Conservation (phyloP, 2,113 vertebrate genomes). For the Dromas ardeola region DNA sequence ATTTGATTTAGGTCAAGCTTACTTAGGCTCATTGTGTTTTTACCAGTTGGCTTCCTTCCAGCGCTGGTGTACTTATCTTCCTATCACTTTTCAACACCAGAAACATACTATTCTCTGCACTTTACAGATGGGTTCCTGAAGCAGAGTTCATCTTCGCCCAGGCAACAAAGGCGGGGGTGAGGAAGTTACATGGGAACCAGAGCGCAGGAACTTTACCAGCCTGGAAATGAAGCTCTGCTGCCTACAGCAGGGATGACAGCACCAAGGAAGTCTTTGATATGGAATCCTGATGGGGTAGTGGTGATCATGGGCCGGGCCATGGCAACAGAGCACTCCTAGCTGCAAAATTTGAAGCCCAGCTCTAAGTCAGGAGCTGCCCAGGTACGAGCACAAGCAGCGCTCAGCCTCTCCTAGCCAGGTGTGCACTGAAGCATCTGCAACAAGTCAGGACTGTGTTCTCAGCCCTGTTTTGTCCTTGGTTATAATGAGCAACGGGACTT, state of each 20-base stretch:
- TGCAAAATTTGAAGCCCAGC: background rate
- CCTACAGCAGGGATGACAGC: background rate
- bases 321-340: background rate
- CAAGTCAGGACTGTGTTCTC: background rate
- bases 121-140: background rate
- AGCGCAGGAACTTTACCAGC: background rate
- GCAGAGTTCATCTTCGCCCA: background rate
- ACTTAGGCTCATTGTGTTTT: background rate
- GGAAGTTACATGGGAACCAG: background rate
- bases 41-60: background rate
- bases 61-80: background rate
- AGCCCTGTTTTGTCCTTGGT: background rate
- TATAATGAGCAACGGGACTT: background rate
- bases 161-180: background rate
- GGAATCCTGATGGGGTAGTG: background rate
- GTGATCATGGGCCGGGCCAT: fast-evolving
- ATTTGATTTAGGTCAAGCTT: background rate
- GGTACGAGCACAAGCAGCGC: background rate
- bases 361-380: background rate
- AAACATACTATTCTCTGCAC: background rate
- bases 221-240: background rate
- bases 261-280: background rate
- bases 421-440: background rate
- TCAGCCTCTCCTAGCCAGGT: background rate
- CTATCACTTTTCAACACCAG: background rate